Conservation (phyloP, 2,888 invertebrate genomes). For the Panorpa germanica region DNA sequence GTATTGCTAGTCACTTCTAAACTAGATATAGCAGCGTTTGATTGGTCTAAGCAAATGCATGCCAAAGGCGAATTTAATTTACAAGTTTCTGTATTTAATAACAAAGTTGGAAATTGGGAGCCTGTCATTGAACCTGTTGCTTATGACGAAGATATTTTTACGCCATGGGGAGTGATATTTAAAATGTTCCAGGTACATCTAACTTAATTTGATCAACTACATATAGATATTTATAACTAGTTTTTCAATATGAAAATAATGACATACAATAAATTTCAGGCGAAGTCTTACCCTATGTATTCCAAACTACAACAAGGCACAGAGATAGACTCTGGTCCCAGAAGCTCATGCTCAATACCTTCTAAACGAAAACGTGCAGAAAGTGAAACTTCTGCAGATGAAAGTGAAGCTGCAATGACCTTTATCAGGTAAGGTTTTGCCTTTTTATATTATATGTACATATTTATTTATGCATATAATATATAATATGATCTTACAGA, state of each 20-base stretch:
- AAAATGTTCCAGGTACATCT: slow-evolving; percentile 34
- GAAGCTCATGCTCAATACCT: slow-evolving; percentile 17
- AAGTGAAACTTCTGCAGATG: slow-evolving; percentile 36
- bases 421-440: slow-evolving; percentile 30
- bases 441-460: too few relatives aligned
- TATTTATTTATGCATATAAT: too few relatives aligned
- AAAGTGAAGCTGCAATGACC: slow-evolving; percentile 38
- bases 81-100: slow-evolving; percentile 42
- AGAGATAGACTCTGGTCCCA: slow-evolving; percentile 16
- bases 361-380: slow-evolving; percentile 21
- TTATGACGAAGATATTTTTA: slow-evolving; percentile 40
- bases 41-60: slow-evolving; percentile 44
- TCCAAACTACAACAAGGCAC: slow-evolving; percentile 16
- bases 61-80: slow-evolving; percentile 25
- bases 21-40: slow-evolving; percentile 36
- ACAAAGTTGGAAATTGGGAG: slow-evolving; percentile 57
- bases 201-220: slow-evolving; percentile 1
- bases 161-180: slow-evolving; percentile 52
- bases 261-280: too few relatives aligned
- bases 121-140: slow-evolving; percentile 62
- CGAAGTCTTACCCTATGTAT: slow-evolving; percentile 37
- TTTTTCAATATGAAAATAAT: too few relatives aligned
- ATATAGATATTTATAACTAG: too few relatives aligned
- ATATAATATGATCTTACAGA: too few relatives aligned
- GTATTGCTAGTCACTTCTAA: slow-evolving; percentile 33